A percentile compares a stretch with the other conserved stretches of the same genome.
Evolutionary conservation across 2,888 invertebrate species (phyloP).

Genomic region (Hirtodrosophila alboralis): DNA sequence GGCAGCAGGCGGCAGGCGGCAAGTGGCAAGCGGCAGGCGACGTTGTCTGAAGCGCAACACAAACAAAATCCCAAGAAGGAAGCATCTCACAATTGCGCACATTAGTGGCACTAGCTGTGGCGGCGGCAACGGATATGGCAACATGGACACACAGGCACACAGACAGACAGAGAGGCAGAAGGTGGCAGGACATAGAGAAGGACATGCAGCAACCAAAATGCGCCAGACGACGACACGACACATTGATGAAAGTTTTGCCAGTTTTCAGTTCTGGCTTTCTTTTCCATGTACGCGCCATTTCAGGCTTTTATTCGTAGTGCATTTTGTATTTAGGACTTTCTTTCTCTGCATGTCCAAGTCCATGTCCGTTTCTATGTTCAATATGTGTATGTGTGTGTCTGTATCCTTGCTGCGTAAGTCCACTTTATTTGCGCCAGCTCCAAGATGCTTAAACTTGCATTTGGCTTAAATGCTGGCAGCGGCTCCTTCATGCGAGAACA

Average conservation of each 20-base stretch:
- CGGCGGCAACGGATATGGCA: conserved; percentile 1
- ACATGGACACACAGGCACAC: background rate
- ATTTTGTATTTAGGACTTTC: conserved; percentile 23
- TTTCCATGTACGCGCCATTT: conserved; percentile 34
- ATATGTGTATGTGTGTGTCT: conserved; percentile 14
- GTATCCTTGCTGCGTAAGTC: conserved; percentile 55
- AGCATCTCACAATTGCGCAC: conserved; percentile 68
- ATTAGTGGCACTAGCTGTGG: conserved; percentile 61
- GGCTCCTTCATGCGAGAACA: conserved; percentile 75
- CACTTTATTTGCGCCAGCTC: conserved; percentile 71
- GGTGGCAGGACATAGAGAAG: conserved; percentile 16
- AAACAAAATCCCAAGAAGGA: conserved; percentile 49
- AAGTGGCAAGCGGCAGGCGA: conserved; percentile 16
- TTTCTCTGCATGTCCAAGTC: conserved; percentile 9
- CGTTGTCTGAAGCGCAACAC: conserved; percentile 51
- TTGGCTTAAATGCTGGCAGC: conserved; percentile 73
- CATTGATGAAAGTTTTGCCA: conserved; percentile 66
- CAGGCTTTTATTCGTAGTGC: conserved; percentile 46
- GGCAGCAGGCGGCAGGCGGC: conserved; percentile 30
- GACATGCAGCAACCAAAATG: conserved; percentile 34
- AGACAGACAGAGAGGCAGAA: background rate
- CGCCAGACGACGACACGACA: conserved; percentile 53
- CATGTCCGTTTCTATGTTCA: conserved; percentile 14
- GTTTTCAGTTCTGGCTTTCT: conserved; percentile 36
- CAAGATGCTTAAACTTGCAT: conserved; percentile 71